Percentiles rank a stretch among this genome's conserved stretches.
Evolutionary conservation across 2,113 vertebrate species (phyloP).

Genomic region (Pterocles orientalis): DNA sequence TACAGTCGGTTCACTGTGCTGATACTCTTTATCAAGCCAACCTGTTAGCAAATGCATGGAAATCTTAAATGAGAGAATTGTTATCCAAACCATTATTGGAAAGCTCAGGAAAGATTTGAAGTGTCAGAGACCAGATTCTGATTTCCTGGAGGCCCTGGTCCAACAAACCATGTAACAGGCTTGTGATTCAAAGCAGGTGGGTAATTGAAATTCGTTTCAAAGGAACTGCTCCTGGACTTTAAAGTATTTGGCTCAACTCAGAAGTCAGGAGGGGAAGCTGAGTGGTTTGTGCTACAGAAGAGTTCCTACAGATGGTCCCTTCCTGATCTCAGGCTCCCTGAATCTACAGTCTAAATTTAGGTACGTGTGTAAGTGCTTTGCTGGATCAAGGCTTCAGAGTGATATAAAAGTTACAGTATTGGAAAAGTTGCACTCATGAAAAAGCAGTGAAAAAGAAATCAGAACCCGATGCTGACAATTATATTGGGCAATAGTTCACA

Average conservation of each 20-base stretch:
- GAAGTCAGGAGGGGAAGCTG: conserved; percentile 48
- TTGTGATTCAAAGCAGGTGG: conserved; percentile 63
- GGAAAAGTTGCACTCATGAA: conserved; percentile 36
- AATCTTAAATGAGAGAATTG: neutral
- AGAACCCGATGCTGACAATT: neutral
- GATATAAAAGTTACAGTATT: conserved; percentile 43
- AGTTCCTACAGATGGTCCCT: conserved; percentile 48
- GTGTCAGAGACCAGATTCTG: conserved; percentile 10
- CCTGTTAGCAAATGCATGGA: neutral
- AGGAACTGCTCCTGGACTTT: conserved; percentile 49
- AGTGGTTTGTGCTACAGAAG: conserved; percentile 49
- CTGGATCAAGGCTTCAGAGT: conserved; percentile 36
- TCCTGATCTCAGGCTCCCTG: conserved; percentile 51
- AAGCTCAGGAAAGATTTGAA: conserved; percentile 11
- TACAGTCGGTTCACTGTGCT: neutral
- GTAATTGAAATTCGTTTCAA: conserved; percentile 64
- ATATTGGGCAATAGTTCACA: conserved; percentile 8
- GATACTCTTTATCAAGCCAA: neutral
- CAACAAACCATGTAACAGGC: conserved; percentile 41
- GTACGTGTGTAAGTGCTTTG: conserved; percentile 24
- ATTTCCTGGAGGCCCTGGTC: conserved; percentile 49
- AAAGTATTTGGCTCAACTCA: conserved; percentile 60
- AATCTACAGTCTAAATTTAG: conserved; percentile 59
- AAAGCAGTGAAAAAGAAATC: conserved; percentile 46
- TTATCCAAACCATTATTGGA: conserved; percentile 6